Evolutionary conservation across 1,140 invertebrate genomes (phyloP), one percentile per base, ranked within the genome.

Genomic region (Papilio glaucus): DNA sequence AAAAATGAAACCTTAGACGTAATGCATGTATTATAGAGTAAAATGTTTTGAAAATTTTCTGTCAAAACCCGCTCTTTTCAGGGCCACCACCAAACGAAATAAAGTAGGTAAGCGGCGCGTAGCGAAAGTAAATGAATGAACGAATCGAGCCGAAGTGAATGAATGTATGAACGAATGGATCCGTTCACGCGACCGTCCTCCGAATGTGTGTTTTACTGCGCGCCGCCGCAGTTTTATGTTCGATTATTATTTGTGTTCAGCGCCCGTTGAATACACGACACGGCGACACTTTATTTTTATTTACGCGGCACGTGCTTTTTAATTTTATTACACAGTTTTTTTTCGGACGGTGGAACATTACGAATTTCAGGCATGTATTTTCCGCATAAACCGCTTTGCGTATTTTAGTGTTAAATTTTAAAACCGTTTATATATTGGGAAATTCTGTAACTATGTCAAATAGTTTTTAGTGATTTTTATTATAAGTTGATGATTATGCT

Each of bases 151-250:
- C 21, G 21, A 53, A 77, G 76, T 65, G 73, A 77, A 78, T 75
- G 77, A 80, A 76, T 74, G 74, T 72, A 76, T 13, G 72, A 74
- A 60, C 71, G 62, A 75, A 80, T 80, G 70, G 63, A 76, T 72
- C 77, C 71, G 72, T 79, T 77, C 80, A 77, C 80, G 73, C 75
- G 76, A 77, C 74, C 49, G 57, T 77, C 73, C 62, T 72, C 62
- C 45, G 13, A 53, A n/a, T 53, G 45, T 63, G 72, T 78, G 73
- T 76, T 79, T 77, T 79, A 77, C 70, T 67, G 71, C 69, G 60
- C 60, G 7, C 41, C 68, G 67, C 37, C 61, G 29, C 37, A 18
- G 33, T 63, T 62, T 63, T 63, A 63, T 39, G 61, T 38, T 63
- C 29, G 61, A 63, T 63, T 63, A 63, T 63, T 63, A 63, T 63